Evolutionary conservation across 2,888 invertebrate genomes (phyloP), one percentile per base, ranked within the genome.

Genomic region (Drosophila percnosoma): DNA sequence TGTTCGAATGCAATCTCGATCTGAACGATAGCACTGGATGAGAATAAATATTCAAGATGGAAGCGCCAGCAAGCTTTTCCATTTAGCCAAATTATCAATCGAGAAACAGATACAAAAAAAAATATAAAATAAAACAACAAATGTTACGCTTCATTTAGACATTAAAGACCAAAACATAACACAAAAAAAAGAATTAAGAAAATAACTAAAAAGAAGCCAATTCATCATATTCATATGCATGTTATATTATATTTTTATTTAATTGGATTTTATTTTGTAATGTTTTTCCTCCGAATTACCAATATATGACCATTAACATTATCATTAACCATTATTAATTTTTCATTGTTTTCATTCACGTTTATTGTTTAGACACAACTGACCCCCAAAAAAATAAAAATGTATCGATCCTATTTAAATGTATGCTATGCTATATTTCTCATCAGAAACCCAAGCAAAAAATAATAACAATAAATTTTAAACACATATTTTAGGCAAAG

Each of bases 1-100:
- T 93, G 24, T 91, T 93, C 76, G 87, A 89, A 71, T 80, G 82
- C 72, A 88, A 90, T 81, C 74, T 88, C 6, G 87, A 82, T 59
- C 51, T 78, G 34, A 72, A 73, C 49, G 71, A 73, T 11, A 76
- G 74, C 65, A 68, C 78, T 62, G 68, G 68, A 36, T 75, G 69
- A 70, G 49, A 38, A n/a, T 15, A 13, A 27, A 52, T 21, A 10
- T 31, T 27, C 8, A 8, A 4, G 24, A 33, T 27, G 49, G 5
- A 49, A 27, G 27, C 24, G 31, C 31, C 13, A 52, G 13, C 33
- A 36, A 38, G 31, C 42, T 13, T 61, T 31, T 62, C 55, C 64
- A 69, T 60, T 81, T 87, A 87, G 87, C 81, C 81, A 87, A 87
- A 90, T 90, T 88, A 58, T 71, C 55, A 15, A 73, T 48, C 38